Percentiles rank a stretch among this genome's conserved stretches.
phyloP scores from a whole-genome alignment of 1,140 invertebrate genomes.

The Philopotamus ludificatus region DNA sequence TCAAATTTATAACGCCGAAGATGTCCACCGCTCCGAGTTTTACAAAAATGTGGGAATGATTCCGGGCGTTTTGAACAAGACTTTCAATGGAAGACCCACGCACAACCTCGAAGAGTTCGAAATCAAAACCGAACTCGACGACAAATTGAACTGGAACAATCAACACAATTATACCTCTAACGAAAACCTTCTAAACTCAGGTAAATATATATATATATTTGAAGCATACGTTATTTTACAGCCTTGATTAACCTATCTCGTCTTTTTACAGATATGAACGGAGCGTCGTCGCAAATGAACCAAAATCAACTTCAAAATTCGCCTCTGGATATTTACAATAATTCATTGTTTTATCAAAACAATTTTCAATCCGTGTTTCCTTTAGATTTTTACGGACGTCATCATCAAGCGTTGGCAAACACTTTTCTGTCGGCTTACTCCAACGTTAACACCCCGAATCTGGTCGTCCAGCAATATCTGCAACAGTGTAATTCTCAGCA shows the following conservation, averaged over 20 bases:
- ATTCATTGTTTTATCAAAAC: constrained; percentile 35
- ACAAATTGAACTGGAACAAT: constrained; percentile 18
- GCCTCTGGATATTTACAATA: constrained; percentile 26
- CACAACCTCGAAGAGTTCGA: constrained; percentile 11
- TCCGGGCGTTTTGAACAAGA: not conserved
- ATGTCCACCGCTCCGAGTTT: constrained; percentile 1
- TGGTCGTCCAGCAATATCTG: constrained; percentile 30
- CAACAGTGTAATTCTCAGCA: constrained; percentile 15
- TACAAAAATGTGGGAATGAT: not conserved
- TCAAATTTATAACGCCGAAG: not conserved
- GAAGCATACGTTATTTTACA: too few relatives aligned
- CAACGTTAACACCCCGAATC: constrained; percentile 17
- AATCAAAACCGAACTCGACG: constrained; percentile 35
- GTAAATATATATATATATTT: not conserved
- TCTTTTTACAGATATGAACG: not conserved
- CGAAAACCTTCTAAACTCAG: constrained; percentile 15
- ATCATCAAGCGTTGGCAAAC: constrained; percentile 34
- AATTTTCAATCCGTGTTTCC: constrained; percentile 34
- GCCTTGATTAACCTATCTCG: too few relatives aligned
- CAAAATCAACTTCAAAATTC: not conserved
- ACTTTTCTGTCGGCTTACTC: constrained; percentile 31
- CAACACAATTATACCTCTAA: constrained; percentile 10
- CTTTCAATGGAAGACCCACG: not conserved
- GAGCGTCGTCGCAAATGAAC: not conserved
- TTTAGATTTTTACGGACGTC: constrained; percentile 33